Evolutionary conservation across 2,888 invertebrate genomes (phyloP).

Genomic region (Ganaspis brasiliensis): DNA sequence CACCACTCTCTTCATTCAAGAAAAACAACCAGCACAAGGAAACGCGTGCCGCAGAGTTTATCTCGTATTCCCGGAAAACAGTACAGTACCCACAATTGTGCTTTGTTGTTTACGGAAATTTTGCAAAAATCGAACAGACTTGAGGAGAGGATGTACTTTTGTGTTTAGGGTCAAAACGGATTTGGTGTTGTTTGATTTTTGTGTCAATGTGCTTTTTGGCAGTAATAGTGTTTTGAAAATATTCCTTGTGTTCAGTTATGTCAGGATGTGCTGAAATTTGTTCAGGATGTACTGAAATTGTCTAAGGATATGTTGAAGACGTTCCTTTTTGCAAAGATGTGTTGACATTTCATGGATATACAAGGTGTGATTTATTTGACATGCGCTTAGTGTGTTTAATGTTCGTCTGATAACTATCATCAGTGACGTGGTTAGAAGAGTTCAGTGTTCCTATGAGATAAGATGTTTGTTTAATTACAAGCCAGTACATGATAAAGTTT

Average conservation of each 20-base stretch:
- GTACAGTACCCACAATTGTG: constrained; percentile 28
- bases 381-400: not conserved
- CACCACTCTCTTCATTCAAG: constrained; percentile 48
- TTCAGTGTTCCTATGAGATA: constrained; percentile 1
- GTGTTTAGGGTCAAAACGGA: too few species aligned
- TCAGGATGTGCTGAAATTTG: too few species aligned
- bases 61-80: constrained; percentile 31
- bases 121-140: too few species aligned
- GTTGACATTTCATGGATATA: not conserved
- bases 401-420: not conserved
- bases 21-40: constrained; percentile 40
- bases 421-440: not conserved
- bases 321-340: too few species aligned
- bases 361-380: not conserved
- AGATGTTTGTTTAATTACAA: not conserved
- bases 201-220: too few species aligned
- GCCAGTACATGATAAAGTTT: too few species aligned
- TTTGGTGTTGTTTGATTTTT: not conserved
- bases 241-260: too few species aligned
- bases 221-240: too few species aligned
- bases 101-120: constrained; percentile 4
- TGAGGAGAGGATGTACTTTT: too few species aligned
- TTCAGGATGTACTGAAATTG: not conserved
- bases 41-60: constrained; percentile 40
- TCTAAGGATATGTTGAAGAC: not conserved